phyloP scores from a whole-genome alignment of 2,113 vertebrate species.

The human (Homo sapiens) region GRCh38 chr12:41408001-41408500 shows the following conservation, averaged over 20 bases:
- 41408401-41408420: background rate
- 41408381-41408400: fast-evolving
- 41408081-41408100: constrained; percentile 78
- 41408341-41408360: background rate
- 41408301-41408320: constrained; percentile 65
- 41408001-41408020: constrained; percentile 85
- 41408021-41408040: constrained; percentile 79
- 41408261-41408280: constrained; percentile 65
- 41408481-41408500: background rate
- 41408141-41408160: constrained; percentile 61
- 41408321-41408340: constrained; percentile 66
- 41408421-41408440: background rate
- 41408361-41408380: constrained; percentile 22
- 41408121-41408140: constrained; percentile 69
- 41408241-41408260: constrained; percentile 57
- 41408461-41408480: background rate
- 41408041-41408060: constrained; percentile 63
- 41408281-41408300: constrained; percentile 66
- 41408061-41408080: constrained; percentile 80
- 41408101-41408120: constrained; percentile 71
- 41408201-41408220: constrained; percentile 61
- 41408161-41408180: constrained; percentile 62
- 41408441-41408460: background rate
- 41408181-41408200: constrained; percentile 44
- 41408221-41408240: constrained; percentile 66